These are phyloP conservation scores for Oreochromis tanganicae DNA, from an alignment of 2,113 vertebrate genomes.

Conservation along the genomic window DNA sequence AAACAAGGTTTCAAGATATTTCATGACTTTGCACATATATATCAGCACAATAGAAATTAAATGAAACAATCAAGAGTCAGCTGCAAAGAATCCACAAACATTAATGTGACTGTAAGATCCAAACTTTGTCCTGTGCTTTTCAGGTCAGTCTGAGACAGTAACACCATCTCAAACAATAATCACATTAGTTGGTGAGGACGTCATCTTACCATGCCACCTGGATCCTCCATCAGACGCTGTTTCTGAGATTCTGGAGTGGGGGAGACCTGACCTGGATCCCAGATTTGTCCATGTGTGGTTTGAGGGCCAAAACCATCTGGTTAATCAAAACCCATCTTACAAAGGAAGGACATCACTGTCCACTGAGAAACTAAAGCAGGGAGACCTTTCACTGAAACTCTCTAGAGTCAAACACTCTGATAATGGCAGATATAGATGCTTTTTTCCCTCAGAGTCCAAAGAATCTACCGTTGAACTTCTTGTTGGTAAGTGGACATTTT, in stretches of 20 bases:
- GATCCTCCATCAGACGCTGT: accelerated
- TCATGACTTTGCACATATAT: accelerated
- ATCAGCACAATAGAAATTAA: neutral
- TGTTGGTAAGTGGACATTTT: neutral
- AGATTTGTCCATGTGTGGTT: neutral
- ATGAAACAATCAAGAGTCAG: accelerated
- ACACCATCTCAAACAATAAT: accelerated
- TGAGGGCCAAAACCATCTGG: accelerated
- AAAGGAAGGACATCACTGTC: neutral
- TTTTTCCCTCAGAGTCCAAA: accelerated
- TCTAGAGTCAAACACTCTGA: accelerated
- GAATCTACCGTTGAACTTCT: neutral
- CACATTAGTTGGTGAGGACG: accelerated
- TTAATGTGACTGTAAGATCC: neutral
- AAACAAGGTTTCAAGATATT: accelerated
- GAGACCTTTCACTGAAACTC: neutral
- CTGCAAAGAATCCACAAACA: neutral
- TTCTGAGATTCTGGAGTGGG: accelerated
- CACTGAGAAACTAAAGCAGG: neutral
- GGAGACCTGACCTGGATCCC: accelerated
- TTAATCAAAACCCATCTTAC: neutral
- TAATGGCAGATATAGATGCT: neutral
- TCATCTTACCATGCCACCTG: accelerated
- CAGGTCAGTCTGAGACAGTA: neutral
- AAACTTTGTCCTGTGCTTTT: neutral